Percentiles rank a stretch among this genome's conserved stretches.
Evolutionary conservation across 2,888 invertebrate species (phyloP).

Genomic region (Papilio demoleus): DNA sequence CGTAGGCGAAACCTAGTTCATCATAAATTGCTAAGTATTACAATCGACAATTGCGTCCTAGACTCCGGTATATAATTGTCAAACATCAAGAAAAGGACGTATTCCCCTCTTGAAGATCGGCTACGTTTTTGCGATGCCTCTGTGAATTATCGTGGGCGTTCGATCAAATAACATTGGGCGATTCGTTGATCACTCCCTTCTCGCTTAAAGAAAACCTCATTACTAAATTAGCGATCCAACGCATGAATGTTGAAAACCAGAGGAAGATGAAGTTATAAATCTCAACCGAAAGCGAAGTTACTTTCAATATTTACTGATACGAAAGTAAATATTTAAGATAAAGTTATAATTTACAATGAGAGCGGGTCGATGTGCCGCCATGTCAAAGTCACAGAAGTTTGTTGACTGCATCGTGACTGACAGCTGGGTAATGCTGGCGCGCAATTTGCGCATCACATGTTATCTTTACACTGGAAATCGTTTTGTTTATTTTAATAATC

Average conservation of each 20-base stretch:
- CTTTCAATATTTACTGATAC: neutral
- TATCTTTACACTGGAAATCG: neutral
- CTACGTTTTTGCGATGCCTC: no score
- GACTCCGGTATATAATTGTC: no score
- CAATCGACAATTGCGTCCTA: no score
- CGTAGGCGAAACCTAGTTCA: no score
- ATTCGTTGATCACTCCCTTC: no score
- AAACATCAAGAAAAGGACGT: no score
- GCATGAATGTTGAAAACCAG: neutral
- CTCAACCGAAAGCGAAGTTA: neutral
- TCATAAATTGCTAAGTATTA: no score
- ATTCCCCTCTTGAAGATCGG: no score
- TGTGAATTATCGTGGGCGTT: no score
- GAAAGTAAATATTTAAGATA: slow-evolving; percentile 20
- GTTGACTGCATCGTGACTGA: neutral
- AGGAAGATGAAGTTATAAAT: neutral
- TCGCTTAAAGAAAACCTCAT: no score
- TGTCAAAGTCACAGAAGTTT: slow-evolving; percentile 24
- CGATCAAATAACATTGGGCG: no score
- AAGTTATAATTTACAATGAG: slow-evolving; percentile 15
- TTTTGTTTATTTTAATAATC: slow-evolving; percentile 1
- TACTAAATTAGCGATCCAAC: no score
- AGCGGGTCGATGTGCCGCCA: slow-evolving; percentile 18
- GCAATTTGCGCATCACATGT: neutral
- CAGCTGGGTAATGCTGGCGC: neutral